These are phyloP conservation scores for Entomobrya multifasciata DNA, from an alignment of 2,888 invertebrate genomes.

Conservation along the genomic window DNA sequence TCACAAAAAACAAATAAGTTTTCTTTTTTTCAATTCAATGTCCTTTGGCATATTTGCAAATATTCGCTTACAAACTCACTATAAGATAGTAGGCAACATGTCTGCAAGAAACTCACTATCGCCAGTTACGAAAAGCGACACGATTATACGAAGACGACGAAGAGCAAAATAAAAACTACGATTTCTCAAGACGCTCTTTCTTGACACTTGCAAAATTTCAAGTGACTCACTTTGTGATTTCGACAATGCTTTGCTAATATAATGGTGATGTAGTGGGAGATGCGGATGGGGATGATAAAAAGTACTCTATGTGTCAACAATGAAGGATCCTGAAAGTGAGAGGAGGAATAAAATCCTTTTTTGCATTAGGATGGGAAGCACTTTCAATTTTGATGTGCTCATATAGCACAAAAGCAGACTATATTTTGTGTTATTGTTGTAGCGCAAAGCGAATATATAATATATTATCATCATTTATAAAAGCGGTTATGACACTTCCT, in stretches of 20 bases:
- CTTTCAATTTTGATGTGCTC: slow-evolving; percentile 43
- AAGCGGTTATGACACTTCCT: slow-evolving; percentile 34
- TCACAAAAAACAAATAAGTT: slow-evolving; percentile 35
- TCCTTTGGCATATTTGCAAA: too few species aligned
- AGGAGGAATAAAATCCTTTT: slow-evolving; percentile 48
- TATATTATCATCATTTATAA: not conserved
- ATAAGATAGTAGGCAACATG: not conserved
- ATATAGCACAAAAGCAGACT: not conserved
- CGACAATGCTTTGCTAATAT: too few species aligned
- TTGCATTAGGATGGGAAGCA: slow-evolving; percentile 27
- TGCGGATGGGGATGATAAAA: not conserved
- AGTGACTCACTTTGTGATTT: slow-evolving; percentile 22
- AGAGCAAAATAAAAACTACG: not conserved
- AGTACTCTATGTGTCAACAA: not conserved
- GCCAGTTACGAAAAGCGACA: not conserved
- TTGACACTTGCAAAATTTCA: slow-evolving; percentile 52
- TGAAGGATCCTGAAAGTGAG: slow-evolving; percentile 67
- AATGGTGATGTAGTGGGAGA: too few species aligned
- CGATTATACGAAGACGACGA: not conserved
- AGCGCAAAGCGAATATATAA: not conserved
- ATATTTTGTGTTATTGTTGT: not conserved
- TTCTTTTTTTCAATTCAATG: not conserved
- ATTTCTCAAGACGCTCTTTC: slow-evolving; percentile 9
- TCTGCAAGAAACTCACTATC: not conserved
- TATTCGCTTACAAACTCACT: too few species aligned